phyloP scores from a whole-genome alignment of 2,888 invertebrate genomes.

The Cryptocephalus moraei region DNA sequence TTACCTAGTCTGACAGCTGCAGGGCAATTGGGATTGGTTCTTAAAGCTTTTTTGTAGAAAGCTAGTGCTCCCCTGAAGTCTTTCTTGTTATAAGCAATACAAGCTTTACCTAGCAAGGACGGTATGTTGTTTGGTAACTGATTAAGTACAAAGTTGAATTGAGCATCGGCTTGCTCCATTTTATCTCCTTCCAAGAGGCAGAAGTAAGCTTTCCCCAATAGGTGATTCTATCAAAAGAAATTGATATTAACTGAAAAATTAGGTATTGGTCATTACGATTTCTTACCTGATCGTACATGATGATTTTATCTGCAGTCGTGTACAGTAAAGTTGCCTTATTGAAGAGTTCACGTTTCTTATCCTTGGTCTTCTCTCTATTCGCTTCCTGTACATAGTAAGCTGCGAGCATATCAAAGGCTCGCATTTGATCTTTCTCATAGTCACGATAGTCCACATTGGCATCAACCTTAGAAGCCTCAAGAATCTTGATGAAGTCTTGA shows the following conservation, averaged over 20 bases:
- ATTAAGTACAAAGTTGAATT: conserved; percentile 97
- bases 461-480: conserved; percentile 80
- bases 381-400: conserved; percentile 97
- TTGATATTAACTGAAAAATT: not conserved
- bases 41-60: conserved; percentile 94
- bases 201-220: conserved; percentile 95
- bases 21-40: conserved; percentile 94
- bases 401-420: conserved; percentile 92
- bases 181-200: conserved; percentile 97
- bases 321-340: conserved; percentile 95
- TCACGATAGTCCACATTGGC: conserved; percentile 81
- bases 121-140: conserved; percentile 94
- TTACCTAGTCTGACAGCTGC: conserved; percentile 76
- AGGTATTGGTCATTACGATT: conserved; percentile 3
- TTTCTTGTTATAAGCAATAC: conserved; percentile 97
- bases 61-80: conserved; percentile 91
- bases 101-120: conserved; percentile 94
- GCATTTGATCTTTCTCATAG: conserved; percentile 96
- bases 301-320: conserved; percentile 97
- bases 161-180: conserved; percentile 99
- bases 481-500: conserved; percentile 86
- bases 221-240: conserved; percentile 65
- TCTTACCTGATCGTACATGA: conserved; percentile 95
- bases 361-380: conserved; percentile 89
- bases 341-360: conserved; percentile 87